phyloP scores from a whole-genome alignment of 2,888 invertebrate species.

The Melanostoma scalare region DNA sequence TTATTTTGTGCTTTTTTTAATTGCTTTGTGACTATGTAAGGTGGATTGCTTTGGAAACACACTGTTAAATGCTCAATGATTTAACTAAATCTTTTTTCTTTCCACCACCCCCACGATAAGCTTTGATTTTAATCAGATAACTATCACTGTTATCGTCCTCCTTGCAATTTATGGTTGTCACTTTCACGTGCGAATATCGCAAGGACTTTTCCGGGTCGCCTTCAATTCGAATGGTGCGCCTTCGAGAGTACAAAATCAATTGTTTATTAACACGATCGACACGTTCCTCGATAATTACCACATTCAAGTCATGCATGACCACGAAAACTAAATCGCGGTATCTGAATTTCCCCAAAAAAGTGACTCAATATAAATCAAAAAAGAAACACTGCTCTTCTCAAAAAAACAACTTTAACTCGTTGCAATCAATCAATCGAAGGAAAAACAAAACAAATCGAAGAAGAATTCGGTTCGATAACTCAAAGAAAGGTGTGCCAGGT shows the following conservation, averaged over 20 bases:
- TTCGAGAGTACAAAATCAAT: conserved; percentile 60
- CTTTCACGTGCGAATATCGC: conserved; percentile 59
- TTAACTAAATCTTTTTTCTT: conserved; percentile 44
- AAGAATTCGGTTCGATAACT: conserved; percentile 40
- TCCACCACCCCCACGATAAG: conserved; percentile 42
- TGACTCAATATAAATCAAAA: conserved; percentile 11
- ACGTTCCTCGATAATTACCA: conserved; percentile 67
- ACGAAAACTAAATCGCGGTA: conserved; percentile 38
- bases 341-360: conserved; percentile 20
- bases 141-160: conserved; percentile 43
- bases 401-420: not conserved
- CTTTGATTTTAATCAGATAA: conserved; percentile 63
- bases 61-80: conserved; percentile 60
- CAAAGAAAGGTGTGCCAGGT: conserved; percentile 58
- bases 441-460: conserved; percentile 18
- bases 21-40: not conserved
- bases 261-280: conserved; percentile 68
- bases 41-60: not conserved
- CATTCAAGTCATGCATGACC: conserved; percentile 70
- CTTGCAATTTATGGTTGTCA: conserved; percentile 55
- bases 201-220: conserved; percentile 33
- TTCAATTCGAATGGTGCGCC: conserved; percentile 62
- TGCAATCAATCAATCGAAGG: conserved; percentile 1
- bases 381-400: conserved; percentile 14
- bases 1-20: conserved; percentile 3